Conservation (phyloP, 2,113 vertebrate species). For the Siniperca chuatsi region DNA sequence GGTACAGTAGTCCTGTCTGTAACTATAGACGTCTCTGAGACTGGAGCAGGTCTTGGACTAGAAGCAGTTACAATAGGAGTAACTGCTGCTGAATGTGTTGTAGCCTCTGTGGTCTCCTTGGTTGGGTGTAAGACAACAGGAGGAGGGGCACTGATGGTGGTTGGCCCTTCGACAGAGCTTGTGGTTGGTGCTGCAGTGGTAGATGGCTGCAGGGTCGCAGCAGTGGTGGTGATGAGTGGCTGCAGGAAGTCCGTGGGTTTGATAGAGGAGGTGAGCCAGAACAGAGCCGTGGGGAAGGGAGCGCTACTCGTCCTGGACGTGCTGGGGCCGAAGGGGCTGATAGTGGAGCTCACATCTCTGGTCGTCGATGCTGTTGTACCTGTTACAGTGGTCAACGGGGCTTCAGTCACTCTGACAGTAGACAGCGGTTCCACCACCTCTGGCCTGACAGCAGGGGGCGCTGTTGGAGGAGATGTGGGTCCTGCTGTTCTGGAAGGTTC, state of each 20-base stretch:
- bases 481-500: slow-evolving; percentile 29
- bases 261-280: slow-evolving; percentile 52
- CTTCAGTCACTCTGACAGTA: slow-evolving; percentile 60
- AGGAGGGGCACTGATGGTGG: slow-evolving; percentile 46
- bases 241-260: slow-evolving; percentile 19
- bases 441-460: slow-evolving; percentile 45
- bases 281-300: slow-evolving; percentile 55
- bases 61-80: slow-evolving; percentile 40
- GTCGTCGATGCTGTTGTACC: slow-evolving; percentile 47
- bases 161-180: slow-evolving; percentile 22
- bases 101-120: slow-evolving; percentile 45
- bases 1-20: slow-evolving; percentile 56
- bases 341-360: slow-evolving; percentile 1
- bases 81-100: slow-evolving; percentile 48
- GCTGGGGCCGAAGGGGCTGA: slow-evolving; percentile 16
- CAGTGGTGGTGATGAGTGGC: slow-evolving; percentile 31
- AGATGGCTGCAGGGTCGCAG: background rate
- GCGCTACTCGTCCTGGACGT: slow-evolving; percentile 59
- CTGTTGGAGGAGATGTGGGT: slow-evolving; percentile 22
- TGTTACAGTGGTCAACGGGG: background rate
- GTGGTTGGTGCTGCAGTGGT: slow-evolving; percentile 24
- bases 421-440: slow-evolving; percentile 54
- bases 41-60: slow-evolving; percentile 33
- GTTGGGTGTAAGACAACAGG: slow-evolving; percentile 25
- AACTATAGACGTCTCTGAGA: slow-evolving; percentile 39